Base-by-base conservation (phyloP, 1,140 invertebrate species). In the Caenorhabditis brenneri region DNA sequence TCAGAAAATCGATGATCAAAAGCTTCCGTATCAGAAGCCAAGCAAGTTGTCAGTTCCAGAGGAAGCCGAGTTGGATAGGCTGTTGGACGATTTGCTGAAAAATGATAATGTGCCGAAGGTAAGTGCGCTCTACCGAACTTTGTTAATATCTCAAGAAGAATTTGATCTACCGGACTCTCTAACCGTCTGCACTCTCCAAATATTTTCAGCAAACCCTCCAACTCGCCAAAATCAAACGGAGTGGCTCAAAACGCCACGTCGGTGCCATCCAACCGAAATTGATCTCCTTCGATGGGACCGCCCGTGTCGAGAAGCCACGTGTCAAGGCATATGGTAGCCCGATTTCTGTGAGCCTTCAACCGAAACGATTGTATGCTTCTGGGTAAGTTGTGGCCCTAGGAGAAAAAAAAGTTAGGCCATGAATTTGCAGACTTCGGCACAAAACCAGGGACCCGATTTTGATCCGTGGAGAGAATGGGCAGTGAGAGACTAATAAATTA, bases 41-140 rank as follows among this genome's bases (percentile, higher is more conserved):
- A 24, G 24, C 10, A 12, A 74, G n/a, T n/a, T 74, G n/a, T 74
- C 65, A 12, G 65, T 74, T 0, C 65, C 65, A 6, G 65, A 74
- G 19, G 65, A 74, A n/a, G 65, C 65, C 19, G 65, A 74, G 22
- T 46, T 74, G 9, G 65, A 74, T 24, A 12, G 36, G 24, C 65
- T 74, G 22, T n/a, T 74, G 6, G 65, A 74, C 15, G 65, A 74
- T 27, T 74, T 74, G 36, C n/a, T 74, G 65, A 74, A 74, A 74
- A 74, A 46, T 42, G 36, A 74, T n/a, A 74, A 42, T 42, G 15
- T 42, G 22, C 36, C 65, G 24, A 39, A 74, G 65, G 65, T 74
- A 27, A 74, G 31, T 9, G 29, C 48, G 48, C 48, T 51, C 48
- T 19, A 51, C 19, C 19, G 48, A 5, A 51, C 48, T 19, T n/a